Conservation (phyloP, 2,113 vertebrate species). For the Hemibagrus wyckioides region DNA sequence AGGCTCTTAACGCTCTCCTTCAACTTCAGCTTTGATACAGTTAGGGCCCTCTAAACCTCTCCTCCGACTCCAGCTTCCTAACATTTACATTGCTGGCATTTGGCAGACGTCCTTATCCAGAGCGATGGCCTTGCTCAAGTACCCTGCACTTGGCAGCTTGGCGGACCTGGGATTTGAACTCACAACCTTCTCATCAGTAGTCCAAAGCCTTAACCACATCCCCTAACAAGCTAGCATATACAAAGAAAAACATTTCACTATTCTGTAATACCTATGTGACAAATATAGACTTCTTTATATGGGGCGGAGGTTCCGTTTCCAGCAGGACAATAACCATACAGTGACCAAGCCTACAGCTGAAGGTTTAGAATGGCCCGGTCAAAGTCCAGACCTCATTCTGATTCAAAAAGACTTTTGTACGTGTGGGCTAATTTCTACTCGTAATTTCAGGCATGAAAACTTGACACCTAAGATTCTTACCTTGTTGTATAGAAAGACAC, state of each 20-base stretch:
- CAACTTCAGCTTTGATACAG: too few species aligned
- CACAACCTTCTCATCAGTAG: too few species aligned
- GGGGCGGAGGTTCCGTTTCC: background rate
- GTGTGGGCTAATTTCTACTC: too few species aligned
- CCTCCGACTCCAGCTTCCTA: background rate
- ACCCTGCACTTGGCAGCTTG: too few species aligned
- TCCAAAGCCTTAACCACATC: too few species aligned
- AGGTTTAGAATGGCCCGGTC: background rate
- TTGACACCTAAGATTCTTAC: conserved; percentile 61
- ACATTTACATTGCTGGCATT: too few species aligned
- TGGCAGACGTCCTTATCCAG: too few species aligned
- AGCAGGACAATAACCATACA: background rate
- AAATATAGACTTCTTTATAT: background rate
- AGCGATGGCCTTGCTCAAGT: too few species aligned
- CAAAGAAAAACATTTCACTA: background rate
- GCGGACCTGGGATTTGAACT: too few species aligned
- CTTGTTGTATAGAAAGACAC: conserved; percentile 97
- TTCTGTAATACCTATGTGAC: background rate
- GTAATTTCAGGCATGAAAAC: background rate
- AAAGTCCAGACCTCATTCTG: background rate
- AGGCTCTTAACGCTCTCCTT: background rate
- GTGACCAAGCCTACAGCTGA: background rate
- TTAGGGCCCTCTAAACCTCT: background rate
- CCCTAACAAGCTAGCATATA: background rate
- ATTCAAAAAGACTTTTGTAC: background rate